Base-by-base conservation (phyloP, 2,888 invertebrate genomes). In the Nephrocerus scutellatus region DNA sequence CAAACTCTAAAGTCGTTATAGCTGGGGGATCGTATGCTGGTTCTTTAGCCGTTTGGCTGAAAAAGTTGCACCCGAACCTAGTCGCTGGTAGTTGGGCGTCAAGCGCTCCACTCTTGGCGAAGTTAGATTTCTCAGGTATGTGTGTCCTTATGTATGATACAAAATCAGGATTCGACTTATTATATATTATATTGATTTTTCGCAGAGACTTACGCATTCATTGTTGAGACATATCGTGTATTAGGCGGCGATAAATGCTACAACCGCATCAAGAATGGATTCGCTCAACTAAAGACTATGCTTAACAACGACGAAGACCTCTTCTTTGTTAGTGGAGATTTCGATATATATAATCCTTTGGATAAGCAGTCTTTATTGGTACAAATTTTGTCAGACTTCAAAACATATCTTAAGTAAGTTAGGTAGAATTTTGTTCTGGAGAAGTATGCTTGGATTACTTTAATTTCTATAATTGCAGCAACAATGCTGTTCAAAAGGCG, bases 1-100 rank as follows among this genome's bases (percentile, higher is more conserved):
- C 49, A 36, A 47, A 67, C 29, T 63, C 69, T 3, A 62, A 57
- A 24, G 62, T 56, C 0, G 54, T 79, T 19, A 60, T 78, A 26
- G 74, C 75, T 41, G 80, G 80, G 3, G 76, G 77, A 2, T 79
- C 80, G 1, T 79, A 80, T 48, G 74, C 78, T 1, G 80, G 73
- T 1, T 77, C 74, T 41, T 75, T 79, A 75, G 79, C 71, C n/a
- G 59, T 74, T 24, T 79, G 78, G 77, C 72, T 76, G 42, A 73
- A 76, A 46, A 66, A 74, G 41, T 64, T 75, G 19, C 79, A 79
- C 55, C 77, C 79, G 0, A 74, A 79, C 43, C 57, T 77, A 7
- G 72, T 70, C 1, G 53, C 60, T 20, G 79, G 77, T 3, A 71
- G 70, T 1, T 68, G 79, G 26, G 77, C 77, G 1, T 78, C 79